phyloP scores from a whole-genome alignment of 2,113 vertebrate genomes.

The Tragelaphus buxtoni region DNA sequence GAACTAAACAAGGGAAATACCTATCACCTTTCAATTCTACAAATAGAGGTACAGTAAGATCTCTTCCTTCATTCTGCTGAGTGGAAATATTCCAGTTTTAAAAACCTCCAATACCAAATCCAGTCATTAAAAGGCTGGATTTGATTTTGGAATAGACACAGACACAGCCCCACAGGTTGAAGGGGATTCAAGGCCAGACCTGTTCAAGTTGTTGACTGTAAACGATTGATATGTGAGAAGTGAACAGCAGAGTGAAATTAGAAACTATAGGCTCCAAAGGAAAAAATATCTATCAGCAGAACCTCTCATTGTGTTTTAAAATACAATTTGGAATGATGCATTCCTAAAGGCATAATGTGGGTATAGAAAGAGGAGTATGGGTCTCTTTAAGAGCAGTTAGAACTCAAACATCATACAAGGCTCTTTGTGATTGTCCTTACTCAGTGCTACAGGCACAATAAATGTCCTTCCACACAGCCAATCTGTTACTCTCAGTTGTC shows the following conservation, averaged over 20 bases:
- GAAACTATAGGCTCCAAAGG: not conserved
- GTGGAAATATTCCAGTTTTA: not conserved
- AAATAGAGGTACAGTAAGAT: not conserved
- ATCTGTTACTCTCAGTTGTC: not conserved
- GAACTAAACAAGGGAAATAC: not conserved
- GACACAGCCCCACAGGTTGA: not conserved
- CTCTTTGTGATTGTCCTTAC: not conserved
- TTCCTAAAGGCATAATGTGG: not conserved
- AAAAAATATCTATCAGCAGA: not conserved
- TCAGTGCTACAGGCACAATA: not conserved
- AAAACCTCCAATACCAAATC: not conserved
- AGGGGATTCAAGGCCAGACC: not conserved
- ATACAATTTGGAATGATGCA: not conserved
- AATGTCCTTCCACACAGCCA: not conserved
- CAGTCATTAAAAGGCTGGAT: not conserved
- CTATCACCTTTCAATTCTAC: not conserved
- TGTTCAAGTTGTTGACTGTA: not conserved
- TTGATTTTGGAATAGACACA: not conserved
- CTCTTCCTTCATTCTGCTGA: not conserved
- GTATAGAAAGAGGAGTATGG: not conserved
- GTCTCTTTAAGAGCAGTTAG: not conserved
- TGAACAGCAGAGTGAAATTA: not conserved
- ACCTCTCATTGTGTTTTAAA: not conserved
- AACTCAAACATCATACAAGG: not conserved
- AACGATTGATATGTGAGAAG: not conserved